Evolutionary conservation across 2,113 vertebrate genomes (phyloP), one percentile per base, ranked within the genome.

Genomic region (Chauna torquata): DNA sequence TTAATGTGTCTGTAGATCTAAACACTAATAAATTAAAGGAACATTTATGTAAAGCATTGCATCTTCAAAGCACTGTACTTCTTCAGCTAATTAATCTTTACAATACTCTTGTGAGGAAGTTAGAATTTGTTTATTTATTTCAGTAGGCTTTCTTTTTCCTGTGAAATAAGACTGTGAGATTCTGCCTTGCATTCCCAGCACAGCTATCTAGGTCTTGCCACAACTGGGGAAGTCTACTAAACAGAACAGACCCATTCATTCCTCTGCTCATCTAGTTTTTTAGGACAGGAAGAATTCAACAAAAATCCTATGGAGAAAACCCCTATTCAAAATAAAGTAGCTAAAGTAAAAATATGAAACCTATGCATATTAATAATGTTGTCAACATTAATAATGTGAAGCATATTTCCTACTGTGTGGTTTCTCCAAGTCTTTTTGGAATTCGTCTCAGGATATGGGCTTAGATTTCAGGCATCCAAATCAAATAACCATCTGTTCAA

Each of bases 401-500:
- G 42, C 7, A 6, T 57, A 38, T 38, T 62, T 83, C 52, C 68
- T 79, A 54, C 22, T 59, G 34, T 38, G 30, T 72, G 74, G 25
- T 72, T 90, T 80, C 47, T 72, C 25, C 65, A 54, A 70, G 22
- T 68, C 52, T 57, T 93, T 86, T 83, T 82, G 17, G 24, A 89
- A 70, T 68, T 80, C 61, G 50, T 76, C 27, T 89, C 58, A 86
- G 88, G 45, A 86, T 75, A 71, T 12, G 28, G 50, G 16, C 50
- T 86, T 19, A 62, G 71, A 83, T 71, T 95, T 86, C 88, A 91
- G 68, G 72, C 76, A 66, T 66, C 32, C 45, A 96, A 79, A 86
- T 91, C 66, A 83, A 86, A 82, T 62, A 22, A 80, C 45, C 81
- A 79, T 71, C 85, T 93, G 91, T 80, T 91, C 81, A 83, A 89